Conservation (phyloP, 2,797 vertebrate species). For the Harpagifer antarcticus region DNA sequence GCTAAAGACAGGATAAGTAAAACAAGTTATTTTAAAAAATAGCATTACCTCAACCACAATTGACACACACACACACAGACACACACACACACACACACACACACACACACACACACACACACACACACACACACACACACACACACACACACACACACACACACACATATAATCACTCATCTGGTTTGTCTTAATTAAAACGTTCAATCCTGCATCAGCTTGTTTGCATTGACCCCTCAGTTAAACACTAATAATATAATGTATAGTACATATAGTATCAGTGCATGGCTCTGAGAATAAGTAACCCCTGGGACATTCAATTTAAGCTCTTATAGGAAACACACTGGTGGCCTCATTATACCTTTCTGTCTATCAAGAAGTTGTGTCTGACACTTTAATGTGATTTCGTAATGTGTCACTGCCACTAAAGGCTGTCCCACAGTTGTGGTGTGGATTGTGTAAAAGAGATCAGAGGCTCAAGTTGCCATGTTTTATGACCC, state of each 20-base stretch:
- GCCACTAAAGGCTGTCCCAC: slow-evolving; percentile 39
- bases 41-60: slow-evolving; percentile 1
- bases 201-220: background rate
- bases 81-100: no score
- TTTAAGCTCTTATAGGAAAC: background rate
- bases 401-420: slow-evolving; percentile 31
- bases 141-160: no score
- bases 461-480: slow-evolving; percentile 64
- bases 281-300: background rate
- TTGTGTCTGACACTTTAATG: slow-evolving; percentile 36
- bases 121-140: no score
- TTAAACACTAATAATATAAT: background rate
- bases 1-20: background rate
- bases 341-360: slow-evolving; percentile 7
- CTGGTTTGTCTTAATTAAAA: background rate
- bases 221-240: background rate
- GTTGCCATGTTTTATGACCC: slow-evolving; percentile 74
- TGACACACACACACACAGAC: background rate
- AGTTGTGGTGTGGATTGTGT: slow-evolving; percentile 44
- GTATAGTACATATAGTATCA: background rate
- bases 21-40: background rate
- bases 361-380: slow-evolving; percentile 6
- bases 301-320: background rate
- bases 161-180: background rate
- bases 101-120: no score